A percentile compares a stretch with the other conserved stretches of the same genome.
Evolutionary conservation across 2,113 vertebrate species (phyloP).

Genomic region (Platichthys stellatus): DNA sequence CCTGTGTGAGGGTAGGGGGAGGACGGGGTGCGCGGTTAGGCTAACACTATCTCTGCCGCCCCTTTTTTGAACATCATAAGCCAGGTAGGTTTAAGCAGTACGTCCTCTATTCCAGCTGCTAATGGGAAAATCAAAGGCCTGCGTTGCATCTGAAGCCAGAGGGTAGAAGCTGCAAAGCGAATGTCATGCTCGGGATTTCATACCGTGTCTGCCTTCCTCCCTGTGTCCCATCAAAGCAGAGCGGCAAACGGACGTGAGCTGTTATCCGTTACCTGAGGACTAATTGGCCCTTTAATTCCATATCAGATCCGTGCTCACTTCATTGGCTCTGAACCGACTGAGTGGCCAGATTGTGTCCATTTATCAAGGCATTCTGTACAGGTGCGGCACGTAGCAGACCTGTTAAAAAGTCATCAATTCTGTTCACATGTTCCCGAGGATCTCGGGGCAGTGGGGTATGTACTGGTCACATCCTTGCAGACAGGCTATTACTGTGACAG

Average conservation of each 20-base stretch:
- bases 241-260: conserved; percentile 26
- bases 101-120: conserved; percentile 42
- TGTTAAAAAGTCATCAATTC: conserved; percentile 3
- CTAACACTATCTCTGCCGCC: conserved; percentile 23
- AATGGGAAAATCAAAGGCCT: conserved; percentile 70
- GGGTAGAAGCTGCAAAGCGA: conserved; percentile 44
- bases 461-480: not conserved
- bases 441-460: not conserved
- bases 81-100: conserved; percentile 50
- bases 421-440: not conserved
- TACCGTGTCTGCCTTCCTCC: conserved; percentile 39
- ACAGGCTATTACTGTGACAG: not conserved
- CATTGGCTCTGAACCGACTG: conserved; percentile 26
- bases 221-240: conserved; percentile 48
- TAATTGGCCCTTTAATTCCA: conserved; percentile 68
- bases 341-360: not conserved
- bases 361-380: conserved; percentile 33
- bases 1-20: not conserved
- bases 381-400: not conserved
- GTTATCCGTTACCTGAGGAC: conserved; percentile 53
- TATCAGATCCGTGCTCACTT: conserved; percentile 49
- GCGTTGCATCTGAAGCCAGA: conserved; percentile 47
- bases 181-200: conserved; percentile 27
- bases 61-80: conserved; percentile 50
- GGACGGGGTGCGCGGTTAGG: not conserved